Conservation (phyloP, 1,140 invertebrate genomes). For the Neodiprion fabricii region DNA sequence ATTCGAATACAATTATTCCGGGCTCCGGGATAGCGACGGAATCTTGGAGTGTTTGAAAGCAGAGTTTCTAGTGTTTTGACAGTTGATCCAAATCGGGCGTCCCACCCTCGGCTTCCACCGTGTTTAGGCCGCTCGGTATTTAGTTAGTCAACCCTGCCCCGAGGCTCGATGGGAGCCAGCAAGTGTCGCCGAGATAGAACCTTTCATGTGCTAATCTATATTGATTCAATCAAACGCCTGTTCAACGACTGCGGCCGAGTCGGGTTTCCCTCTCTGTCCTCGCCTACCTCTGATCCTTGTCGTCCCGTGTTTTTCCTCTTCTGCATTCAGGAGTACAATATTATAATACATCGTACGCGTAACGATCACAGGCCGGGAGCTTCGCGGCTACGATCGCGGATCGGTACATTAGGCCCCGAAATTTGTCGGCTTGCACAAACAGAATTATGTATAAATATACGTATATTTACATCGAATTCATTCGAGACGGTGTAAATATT, state of each 20-base stretch:
- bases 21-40: no score
- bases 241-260: not conserved
- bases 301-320: no score
- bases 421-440: no score
- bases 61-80: slow-evolving; percentile 53
- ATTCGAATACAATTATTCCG: no score
- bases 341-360: no score
- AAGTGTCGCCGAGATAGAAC: slow-evolving; percentile 45
- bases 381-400: no score
- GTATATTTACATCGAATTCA: no score
- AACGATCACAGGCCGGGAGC: no score
- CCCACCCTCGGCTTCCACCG: slow-evolving; percentile 51
- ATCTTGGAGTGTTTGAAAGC: slow-evolving; percentile 31
- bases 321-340: no score
- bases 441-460: no score
- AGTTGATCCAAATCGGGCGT: slow-evolving; percentile 47
- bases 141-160: slow-evolving; percentile 60
- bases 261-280: not conserved
- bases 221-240: slow-evolving; percentile 48
- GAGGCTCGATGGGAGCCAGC: slow-evolving; percentile 59
- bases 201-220: slow-evolving; percentile 54
- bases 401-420: no score
- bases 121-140: slow-evolving; percentile 59
- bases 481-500: no score
- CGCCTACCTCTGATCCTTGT: not conserved